These are phyloP conservation scores for Furcifer pardalis DNA, from an alignment of 2,797 vertebrate genomes.

Conservation along the genomic window DNA sequence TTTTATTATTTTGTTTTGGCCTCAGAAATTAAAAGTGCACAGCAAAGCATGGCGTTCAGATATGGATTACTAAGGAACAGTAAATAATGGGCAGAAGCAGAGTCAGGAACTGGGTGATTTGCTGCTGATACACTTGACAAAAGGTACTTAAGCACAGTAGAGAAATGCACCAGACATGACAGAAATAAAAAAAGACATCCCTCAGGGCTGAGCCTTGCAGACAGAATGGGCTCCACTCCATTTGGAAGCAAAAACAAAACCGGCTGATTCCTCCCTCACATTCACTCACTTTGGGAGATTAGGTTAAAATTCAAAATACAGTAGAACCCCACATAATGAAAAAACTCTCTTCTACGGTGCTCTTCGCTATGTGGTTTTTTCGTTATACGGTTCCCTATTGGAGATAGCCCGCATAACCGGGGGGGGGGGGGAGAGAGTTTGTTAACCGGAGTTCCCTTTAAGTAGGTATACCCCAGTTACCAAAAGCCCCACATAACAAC, in stretches of 20 bases:
- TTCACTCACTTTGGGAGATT: not conserved
- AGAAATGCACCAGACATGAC: not conserved
- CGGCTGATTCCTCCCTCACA: not conserved
- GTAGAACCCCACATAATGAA: too few species aligned
- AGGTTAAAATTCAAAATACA: not conserved
- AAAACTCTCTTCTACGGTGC: too few species aligned
- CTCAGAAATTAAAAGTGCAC: conserved; percentile 52
- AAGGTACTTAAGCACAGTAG: conserved; percentile 23
- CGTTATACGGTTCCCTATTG: too few species aligned
- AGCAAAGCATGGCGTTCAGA: conserved; percentile 45
- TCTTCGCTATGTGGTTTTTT: too few species aligned
- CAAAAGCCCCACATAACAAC: too few species aligned
- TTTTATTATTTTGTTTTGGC: conserved; percentile 41
- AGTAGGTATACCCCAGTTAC: too few species aligned
- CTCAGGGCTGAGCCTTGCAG: not conserved
- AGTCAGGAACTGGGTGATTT: conserved; percentile 37
- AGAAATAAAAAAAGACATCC: conserved; percentile 12
- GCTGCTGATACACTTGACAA: conserved; percentile 27
- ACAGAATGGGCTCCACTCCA: not conserved
- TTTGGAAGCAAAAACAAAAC: conserved; percentile 2
- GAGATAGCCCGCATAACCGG: too few species aligned
- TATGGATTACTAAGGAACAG: conserved; percentile 37
- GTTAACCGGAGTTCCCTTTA: too few species aligned
- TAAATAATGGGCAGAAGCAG: conserved; percentile 38
- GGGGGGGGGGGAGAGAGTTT: too few species aligned